These are phyloP conservation scores for Lucilia sericata DNA, from an alignment of 1,140 invertebrate species.

Conservation along the genomic window DNA sequence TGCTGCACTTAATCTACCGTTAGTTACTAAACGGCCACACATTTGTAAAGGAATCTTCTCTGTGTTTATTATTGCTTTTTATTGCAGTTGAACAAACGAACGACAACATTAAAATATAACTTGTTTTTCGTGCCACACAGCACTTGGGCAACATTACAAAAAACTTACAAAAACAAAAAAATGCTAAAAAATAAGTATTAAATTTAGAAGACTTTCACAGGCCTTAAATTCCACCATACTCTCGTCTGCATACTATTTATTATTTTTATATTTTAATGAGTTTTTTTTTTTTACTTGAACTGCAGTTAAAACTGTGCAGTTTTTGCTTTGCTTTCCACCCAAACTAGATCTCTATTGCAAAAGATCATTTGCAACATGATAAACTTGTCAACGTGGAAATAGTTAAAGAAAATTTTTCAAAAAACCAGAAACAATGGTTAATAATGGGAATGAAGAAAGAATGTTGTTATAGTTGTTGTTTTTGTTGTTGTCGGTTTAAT, in stretches of 20 bases:
- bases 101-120: background rate
- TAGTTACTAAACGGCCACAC: background rate
- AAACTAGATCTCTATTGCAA: background rate
- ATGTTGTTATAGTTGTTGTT: background rate
- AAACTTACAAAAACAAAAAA: background rate
- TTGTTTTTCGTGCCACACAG: background rate
- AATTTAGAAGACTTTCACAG: constrained; percentile 28
- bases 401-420: background rate
- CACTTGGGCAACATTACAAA: background rate
- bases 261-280: constrained; percentile 21
- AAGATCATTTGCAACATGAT: constrained; percentile 35
- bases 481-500: too few species aligned
- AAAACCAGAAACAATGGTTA: background rate
- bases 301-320: background rate
- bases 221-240: constrained; percentile 33
- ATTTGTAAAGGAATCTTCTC: constrained; percentile 10
- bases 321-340: background rate
- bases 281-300: background rate
- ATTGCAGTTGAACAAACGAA: too few species aligned
- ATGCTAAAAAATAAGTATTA: background rate
- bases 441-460: background rate
- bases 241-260: background rate
- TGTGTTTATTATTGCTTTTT: background rate
- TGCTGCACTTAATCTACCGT: constrained; percentile 26
- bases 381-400: constrained; percentile 36